Evolutionary conservation across 2,113 vertebrate species (phyloP).

Genomic region (Brachyhypopomus occidentalis): DNA sequence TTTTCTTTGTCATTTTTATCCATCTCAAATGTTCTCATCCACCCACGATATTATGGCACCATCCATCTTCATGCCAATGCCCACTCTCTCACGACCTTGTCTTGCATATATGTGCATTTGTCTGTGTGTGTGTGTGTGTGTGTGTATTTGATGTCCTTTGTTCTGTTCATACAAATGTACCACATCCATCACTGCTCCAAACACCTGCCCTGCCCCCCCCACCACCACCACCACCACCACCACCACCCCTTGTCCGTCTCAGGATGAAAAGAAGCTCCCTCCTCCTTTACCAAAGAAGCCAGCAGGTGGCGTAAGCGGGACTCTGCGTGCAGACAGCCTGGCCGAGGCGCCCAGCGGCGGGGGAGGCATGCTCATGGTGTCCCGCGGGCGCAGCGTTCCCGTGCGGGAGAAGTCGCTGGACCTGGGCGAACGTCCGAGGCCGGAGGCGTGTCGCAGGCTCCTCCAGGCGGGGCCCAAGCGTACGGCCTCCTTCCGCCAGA

Average conservation of each 20-base stretch:
- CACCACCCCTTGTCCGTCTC: constrained; percentile 18
- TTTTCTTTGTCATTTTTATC: constrained; percentile 26
- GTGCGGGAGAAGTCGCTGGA: constrained; percentile 78
- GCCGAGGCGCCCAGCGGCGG: constrained; percentile 59
- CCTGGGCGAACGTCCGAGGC: constrained; percentile 89
- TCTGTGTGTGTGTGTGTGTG: constrained; percentile 22
- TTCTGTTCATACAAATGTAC: constrained; percentile 24
- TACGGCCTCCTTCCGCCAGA: constrained; percentile 94
- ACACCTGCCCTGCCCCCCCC: constrained; percentile 40
- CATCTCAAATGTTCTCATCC: constrained; percentile 41
- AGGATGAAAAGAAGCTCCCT: constrained; percentile 81
- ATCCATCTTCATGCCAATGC: constrained; percentile 35
- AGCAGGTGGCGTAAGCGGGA: constrained; percentile 72
- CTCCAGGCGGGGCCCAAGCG: constrained; percentile 86
- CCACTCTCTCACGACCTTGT: constrained; percentile 12
- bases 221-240: constrained; percentile 6
- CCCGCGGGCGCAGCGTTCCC: constrained; percentile 67
- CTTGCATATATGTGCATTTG: not conserved
- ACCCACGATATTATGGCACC: constrained; percentile 27
- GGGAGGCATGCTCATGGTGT: constrained; percentile 69
- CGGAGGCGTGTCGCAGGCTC: constrained; percentile 91
- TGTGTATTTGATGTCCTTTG: constrained; percentile 1
- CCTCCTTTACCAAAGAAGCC: constrained; percentile 83
- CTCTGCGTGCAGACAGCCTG: constrained; percentile 69
- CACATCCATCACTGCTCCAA: constrained; percentile 43